Percentiles rank a stretch among this genome's conserved stretches.
phyloP scores from a whole-genome alignment of 1,140 invertebrate species.

The Papilio glaucus region DNA sequence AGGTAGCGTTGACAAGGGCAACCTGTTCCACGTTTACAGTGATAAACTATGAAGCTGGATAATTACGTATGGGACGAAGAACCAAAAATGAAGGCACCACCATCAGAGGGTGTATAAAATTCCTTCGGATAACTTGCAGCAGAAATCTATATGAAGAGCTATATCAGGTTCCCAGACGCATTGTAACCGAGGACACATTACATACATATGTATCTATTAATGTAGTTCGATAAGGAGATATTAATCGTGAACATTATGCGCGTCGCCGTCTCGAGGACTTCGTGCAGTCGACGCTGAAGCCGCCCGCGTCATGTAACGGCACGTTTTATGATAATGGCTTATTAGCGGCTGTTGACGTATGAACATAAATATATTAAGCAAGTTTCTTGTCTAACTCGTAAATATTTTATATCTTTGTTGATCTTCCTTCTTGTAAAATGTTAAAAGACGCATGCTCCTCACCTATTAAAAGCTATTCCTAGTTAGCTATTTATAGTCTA shows the following conservation, averaged over 20 bases:
- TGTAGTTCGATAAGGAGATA: background rate
- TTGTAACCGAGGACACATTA: background rate
- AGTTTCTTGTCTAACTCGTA: background rate
- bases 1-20: no score
- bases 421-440: background rate
- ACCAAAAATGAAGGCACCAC: no score
- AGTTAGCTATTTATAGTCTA: no score
- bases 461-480: background rate
- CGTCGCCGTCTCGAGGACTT: constrained; percentile 8
- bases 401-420: background rate
- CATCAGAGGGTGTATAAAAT: no score
- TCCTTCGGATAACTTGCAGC: no score
- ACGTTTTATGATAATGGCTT: constrained; percentile 22
- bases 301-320: constrained; percentile 13
- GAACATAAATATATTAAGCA: background rate
- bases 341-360: constrained; percentile 13
- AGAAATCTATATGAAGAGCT: background rate
- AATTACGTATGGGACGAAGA: no score
- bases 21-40: no score
- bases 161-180: background rate
- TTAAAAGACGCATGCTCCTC: background rate
- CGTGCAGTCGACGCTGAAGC: background rate
- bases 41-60: no score
- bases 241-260: background rate
- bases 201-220: constrained; percentile 1